These are phyloP conservation scores for Nanorana parkeri DNA, from an alignment of 2,113 vertebrate genomes.

Conservation along the genomic window DNA sequence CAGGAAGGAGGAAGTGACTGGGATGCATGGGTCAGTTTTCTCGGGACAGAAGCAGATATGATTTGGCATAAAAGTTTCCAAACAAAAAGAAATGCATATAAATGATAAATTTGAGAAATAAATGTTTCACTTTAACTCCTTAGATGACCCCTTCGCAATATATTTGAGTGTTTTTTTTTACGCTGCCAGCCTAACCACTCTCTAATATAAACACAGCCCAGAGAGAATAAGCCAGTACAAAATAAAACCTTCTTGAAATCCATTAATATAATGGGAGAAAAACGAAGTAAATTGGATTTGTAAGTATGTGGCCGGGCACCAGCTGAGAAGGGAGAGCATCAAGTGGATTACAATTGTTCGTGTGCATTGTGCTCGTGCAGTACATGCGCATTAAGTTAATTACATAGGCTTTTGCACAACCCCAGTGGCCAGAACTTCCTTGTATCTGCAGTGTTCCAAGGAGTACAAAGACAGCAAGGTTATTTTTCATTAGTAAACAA, in stretches of 20 bases:
- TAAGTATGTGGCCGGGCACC: constrained; percentile 24
- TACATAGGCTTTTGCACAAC: neutral
- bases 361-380: constrained; percentile 15
- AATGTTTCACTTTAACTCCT: too few species aligned
- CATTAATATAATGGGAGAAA: constrained; percentile 41
- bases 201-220: neutral
- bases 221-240: neutral
- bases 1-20: too few species aligned
- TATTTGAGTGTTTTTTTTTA: neutral
- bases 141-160: too few species aligned
- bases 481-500: neutral
- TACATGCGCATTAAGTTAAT: constrained; percentile 25
- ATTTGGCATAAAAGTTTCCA: too few species aligned
- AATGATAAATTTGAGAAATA: too few species aligned
- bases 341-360: constrained; percentile 31
- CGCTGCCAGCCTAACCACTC: neutral
- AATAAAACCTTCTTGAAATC: constrained; percentile 19
- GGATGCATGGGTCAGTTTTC: too few species aligned
- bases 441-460: neutral
- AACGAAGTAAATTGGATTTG: constrained; percentile 41
- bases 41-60: too few species aligned
- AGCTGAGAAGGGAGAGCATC: neutral
- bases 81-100: too few species aligned
- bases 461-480: neutral
- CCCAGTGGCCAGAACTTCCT: neutral